Evolutionary conservation across 1,140 invertebrate species (phyloP).

Genomic region (Drosophila sproati): DNA sequence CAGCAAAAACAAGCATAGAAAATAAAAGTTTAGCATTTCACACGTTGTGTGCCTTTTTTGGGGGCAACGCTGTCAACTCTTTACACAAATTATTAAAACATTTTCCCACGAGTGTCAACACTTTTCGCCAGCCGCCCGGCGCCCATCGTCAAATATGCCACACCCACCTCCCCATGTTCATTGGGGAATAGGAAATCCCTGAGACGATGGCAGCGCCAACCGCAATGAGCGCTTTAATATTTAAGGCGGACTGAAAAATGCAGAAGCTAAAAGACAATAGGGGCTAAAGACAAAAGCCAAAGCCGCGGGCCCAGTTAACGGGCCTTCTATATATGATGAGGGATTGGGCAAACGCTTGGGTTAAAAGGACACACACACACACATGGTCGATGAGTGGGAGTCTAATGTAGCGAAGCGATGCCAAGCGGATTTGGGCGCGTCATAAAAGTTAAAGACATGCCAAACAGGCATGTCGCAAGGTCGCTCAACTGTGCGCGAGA

Average conservation of each 20-base stretch:
- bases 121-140: constrained; percentile 46
- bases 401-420: constrained; percentile 49
- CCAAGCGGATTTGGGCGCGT: constrained; percentile 66
- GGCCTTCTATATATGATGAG: constrained; percentile 63
- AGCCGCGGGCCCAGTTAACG: constrained; percentile 67
- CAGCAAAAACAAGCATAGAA: constrained; percentile 18
- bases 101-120: constrained; percentile 82
- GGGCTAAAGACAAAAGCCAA: constrained; percentile 42
- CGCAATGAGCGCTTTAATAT: constrained; percentile 74
- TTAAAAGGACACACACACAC: neutral
- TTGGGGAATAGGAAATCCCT: neutral
- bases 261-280: constrained; percentile 65
- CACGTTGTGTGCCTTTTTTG: constrained; percentile 42
- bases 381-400: neutral
- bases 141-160: neutral
- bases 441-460: constrained; percentile 77
- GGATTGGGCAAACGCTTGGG: constrained; percentile 28
- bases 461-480: constrained; percentile 53
- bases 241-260: constrained; percentile 76
- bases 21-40: constrained; percentile 71
- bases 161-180: neutral
- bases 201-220: constrained; percentile 9
- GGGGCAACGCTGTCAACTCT: constrained; percentile 69
- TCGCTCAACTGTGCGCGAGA: constrained; percentile 52
- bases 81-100: constrained; percentile 82